Percentiles rank a stretch among this genome's conserved stretches.
Evolutionary conservation across 2,888 invertebrate species (phyloP).

Genomic region (Ectemnius cavifrons): DNA sequence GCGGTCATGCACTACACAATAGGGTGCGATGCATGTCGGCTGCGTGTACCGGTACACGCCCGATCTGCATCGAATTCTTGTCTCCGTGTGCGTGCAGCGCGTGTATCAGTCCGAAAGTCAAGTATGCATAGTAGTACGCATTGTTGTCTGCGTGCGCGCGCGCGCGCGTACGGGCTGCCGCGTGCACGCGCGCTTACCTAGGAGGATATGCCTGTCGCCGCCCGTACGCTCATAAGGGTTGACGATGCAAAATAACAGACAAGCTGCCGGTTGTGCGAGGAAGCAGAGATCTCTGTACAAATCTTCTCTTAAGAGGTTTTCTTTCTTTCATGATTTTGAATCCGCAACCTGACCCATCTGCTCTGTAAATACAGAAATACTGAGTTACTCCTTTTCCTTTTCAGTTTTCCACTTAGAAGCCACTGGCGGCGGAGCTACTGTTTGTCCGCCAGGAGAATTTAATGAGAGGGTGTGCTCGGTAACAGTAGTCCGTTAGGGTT

Average conservation of each 20-base stretch:
- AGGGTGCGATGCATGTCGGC: too few relatives aligned
- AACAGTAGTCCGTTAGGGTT: too few relatives aligned
- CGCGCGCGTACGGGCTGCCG: constrained; percentile 36
- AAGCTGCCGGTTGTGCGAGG: constrained; percentile 29
- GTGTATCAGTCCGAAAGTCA: constrained; percentile 15
- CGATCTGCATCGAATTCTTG: too few relatives aligned
- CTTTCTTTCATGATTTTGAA: constrained; percentile 27
- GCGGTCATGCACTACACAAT: too few relatives aligned
- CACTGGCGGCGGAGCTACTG: neutral
- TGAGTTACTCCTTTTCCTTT: neutral
- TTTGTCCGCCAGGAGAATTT: too few relatives aligned
- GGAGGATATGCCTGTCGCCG: too few relatives aligned
- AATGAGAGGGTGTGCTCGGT: too few relatives aligned
- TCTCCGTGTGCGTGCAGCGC: neutral
- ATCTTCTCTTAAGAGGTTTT: constrained; percentile 19
- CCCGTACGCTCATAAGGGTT: constrained; percentile 37
- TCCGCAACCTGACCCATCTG: constrained; percentile 12
- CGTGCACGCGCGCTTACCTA: constrained; percentile 29
- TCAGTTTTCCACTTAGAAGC: neutral
- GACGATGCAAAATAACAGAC: constrained; percentile 35
- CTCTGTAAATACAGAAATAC: constrained; percentile 3
- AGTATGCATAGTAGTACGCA: neutral
- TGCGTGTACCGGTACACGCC: too few relatives aligned
- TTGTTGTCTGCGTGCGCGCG: constrained; percentile 31
- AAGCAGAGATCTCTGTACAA: constrained; percentile 6